Conservation (phyloP, 2,797 vertebrate genomes). For the Pipistrellus pygmaeus region DNA sequence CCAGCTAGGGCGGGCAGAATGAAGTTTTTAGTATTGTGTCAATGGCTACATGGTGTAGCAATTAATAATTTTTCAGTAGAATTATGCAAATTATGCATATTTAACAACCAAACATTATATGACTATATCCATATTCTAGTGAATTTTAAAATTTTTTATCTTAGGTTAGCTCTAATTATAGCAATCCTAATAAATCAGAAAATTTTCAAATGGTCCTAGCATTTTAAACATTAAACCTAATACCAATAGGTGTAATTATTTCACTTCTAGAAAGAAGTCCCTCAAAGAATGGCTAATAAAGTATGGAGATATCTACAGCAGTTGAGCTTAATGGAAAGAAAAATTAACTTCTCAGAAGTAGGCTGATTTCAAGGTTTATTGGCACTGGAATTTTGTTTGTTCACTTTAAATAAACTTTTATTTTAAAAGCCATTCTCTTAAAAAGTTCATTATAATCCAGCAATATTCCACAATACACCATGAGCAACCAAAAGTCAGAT, state of each 20-base stretch:
- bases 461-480: conserved; percentile 34
- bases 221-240: conserved; percentile 57
- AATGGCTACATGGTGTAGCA: neutral
- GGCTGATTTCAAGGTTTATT: neutral
- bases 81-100: neutral
- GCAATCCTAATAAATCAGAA: conserved; percentile 43
- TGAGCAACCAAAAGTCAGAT: conserved; percentile 9
- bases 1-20: neutral
- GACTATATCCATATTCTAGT: neutral
- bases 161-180: conserved; percentile 53
- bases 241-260: conserved; percentile 6
- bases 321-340: conserved; percentile 13
- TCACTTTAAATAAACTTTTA: conserved; percentile 48
- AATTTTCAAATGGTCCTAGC: conserved; percentile 15
- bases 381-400: neutral
- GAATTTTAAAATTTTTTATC: conserved; percentile 10
- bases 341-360: conserved; percentile 39
- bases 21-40: neutral
- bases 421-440: conserved; percentile 36
- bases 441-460: neutral
- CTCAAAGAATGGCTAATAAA: conserved; percentile 29
- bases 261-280: neutral
- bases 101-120: conserved; percentile 56
- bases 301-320: conserved; percentile 35
- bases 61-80: conserved; percentile 41